Percentiles rank a stretch among this genome's conserved stretches.
phyloP scores from a whole-genome alignment of 2,113 vertebrate genomes.

The Protobothrops mucrosquamatus region DNA sequence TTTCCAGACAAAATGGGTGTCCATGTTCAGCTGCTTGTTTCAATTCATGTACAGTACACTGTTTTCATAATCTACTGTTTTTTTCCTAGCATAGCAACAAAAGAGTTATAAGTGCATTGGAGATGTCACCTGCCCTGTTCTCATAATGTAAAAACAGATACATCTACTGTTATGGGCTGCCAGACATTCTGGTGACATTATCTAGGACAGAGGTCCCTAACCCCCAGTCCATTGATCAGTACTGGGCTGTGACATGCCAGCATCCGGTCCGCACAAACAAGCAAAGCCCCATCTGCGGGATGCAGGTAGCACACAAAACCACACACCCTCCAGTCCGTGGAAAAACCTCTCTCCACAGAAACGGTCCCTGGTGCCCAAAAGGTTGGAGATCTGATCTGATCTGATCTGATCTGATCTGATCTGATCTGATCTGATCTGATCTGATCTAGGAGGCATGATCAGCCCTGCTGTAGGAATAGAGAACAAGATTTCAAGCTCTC shows the following conservation, averaged over 20 bases:
- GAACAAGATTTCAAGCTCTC: neutral
- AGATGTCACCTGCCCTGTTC: neutral
- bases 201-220: no score
- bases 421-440: no score
- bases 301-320: no score
- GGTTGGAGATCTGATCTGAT: no score
- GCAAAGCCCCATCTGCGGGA: no score
- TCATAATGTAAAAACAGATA: neutral
- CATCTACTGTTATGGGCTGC: neutral
- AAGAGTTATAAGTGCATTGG: constrained; percentile 34
- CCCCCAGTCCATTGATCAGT: no score
- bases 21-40: constrained; percentile 39
- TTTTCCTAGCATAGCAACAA: constrained; percentile 43
- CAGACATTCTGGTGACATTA: neutral
- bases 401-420: no score
- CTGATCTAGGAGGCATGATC: neutral
- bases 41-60: constrained; percentile 22
- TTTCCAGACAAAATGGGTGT: neutral
- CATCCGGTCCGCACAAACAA: no score
- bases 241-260: no score
- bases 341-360: no score
- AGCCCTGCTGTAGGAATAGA: neutral
- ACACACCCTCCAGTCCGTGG: no score
- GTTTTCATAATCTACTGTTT: constrained; percentile 37
- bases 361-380: no score